Percentiles rank a stretch among this genome's conserved stretches.
These are phyloP conservation scores for Oryctolagus cuniculus DNA, from an alignment of 2,113 vertebrate species.

Conservation along the genomic window DNA sequence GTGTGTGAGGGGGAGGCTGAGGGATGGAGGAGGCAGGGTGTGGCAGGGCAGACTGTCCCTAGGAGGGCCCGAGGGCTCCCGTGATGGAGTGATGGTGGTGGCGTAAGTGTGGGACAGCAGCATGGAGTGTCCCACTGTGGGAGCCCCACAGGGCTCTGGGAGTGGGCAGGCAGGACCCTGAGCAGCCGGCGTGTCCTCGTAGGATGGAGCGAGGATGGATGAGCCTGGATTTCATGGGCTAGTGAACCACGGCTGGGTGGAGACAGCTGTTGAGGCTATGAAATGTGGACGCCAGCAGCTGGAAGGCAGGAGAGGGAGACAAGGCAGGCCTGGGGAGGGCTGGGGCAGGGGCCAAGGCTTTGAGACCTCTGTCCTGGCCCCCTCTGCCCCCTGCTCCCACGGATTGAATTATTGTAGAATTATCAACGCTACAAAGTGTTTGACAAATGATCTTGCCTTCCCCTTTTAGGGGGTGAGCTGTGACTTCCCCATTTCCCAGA, in stretches of 20 bases:
- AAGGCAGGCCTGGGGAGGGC: neutral
- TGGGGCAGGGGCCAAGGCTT: neutral
- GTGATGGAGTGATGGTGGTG: neutral
- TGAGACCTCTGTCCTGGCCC: constrained; percentile 13
- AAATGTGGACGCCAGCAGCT: constrained; percentile 68
- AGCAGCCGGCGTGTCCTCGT: neutral
- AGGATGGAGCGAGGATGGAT: constrained; percentile 49
- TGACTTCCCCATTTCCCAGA: constrained; percentile 9
- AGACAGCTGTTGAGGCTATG: constrained; percentile 79
- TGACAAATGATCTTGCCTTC: neutral
- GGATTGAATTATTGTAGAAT: neutral
- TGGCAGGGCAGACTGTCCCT: neutral
- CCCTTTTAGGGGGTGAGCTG: neutral
- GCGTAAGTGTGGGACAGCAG: neutral
- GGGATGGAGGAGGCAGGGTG: neutral
- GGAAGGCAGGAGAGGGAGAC: constrained; percentile 36
- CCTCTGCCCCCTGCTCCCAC: neutral
- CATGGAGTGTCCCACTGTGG: rapidly evolving
- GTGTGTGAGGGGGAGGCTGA: neutral
- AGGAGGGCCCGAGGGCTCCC: neutral
- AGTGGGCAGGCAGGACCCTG: neutral
- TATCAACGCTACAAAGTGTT: constrained; percentile 29
- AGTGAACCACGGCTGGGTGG: constrained; percentile 73
- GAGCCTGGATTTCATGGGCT: constrained; percentile 70
- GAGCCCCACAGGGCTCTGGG: neutral